A percentile compares a stretch with the other conserved stretches of the same genome.
phyloP scores from a whole-genome alignment of 2,113 vertebrate species.

The Platanista minor region DNA sequence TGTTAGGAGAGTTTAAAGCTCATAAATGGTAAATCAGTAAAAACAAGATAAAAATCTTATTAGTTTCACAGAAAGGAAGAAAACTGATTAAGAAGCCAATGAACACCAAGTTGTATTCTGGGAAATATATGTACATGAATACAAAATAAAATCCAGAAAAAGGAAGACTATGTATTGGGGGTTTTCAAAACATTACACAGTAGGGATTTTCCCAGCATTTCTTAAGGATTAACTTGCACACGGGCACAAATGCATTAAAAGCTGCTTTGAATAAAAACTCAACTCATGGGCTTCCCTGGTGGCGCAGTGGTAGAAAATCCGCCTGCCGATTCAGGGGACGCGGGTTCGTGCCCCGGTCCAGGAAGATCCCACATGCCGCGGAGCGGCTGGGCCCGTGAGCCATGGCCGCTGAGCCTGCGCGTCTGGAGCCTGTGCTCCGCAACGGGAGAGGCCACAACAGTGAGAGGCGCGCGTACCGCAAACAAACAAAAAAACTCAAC shows the following conservation, averaged over 20 bases:
- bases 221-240: conserved; percentile 42
- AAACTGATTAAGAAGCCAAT: conserved; percentile 31
- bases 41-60: background rate
- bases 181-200: conserved; percentile 19
- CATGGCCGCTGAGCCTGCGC: too few species aligned
- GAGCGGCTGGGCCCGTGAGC: too few species aligned
- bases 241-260: background rate
- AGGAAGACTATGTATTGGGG: conserved; percentile 28
- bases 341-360: too few species aligned
- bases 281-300: too few species aligned
- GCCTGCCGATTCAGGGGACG: too few species aligned
- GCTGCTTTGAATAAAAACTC: background rate
- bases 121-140: conserved; percentile 57
- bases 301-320: too few species aligned
- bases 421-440: too few species aligned
- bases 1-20: background rate
- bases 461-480: too few species aligned
- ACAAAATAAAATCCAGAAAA: conserved; percentile 48
- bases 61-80: conserved; percentile 29
- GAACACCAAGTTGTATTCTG: conserved; percentile 27
- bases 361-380: too few species aligned
- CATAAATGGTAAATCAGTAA: background rate
- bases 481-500: background rate
- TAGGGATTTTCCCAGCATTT: conserved; percentile 71
- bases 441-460: too few species aligned